phyloP scores from a whole-genome alignment of 1,140 invertebrate genomes.

The Apis dorsata region DNA sequence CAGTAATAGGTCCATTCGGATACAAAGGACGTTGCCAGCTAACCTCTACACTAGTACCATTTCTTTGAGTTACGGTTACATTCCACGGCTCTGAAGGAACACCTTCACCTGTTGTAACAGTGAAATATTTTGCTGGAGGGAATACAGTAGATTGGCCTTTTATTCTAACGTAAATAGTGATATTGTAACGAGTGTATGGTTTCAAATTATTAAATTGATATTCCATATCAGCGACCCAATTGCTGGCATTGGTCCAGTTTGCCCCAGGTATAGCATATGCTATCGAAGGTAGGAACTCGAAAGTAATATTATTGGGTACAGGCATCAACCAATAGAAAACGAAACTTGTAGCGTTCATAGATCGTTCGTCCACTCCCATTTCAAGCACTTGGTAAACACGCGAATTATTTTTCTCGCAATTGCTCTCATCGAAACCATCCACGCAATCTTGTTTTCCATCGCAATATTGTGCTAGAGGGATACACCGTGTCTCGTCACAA shows the following conservation, averaged over 20 bases:
- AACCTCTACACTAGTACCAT: constrained; percentile 83
- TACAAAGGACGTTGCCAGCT: constrained; percentile 84
- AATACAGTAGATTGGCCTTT: constrained; percentile 79
- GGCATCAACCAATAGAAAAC: constrained; percentile 82
- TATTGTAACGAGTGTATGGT: constrained; percentile 87
- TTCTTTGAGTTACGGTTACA: constrained; percentile 83
- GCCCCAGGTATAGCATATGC: constrained; percentile 62
- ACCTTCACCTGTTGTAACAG: constrained; percentile 84
- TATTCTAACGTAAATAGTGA: constrained; percentile 87
- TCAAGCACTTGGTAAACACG: constrained; percentile 80
- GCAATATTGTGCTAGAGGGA: constrained; percentile 82
- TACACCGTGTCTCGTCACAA: constrained; percentile 83
- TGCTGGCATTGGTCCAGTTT: constrained; percentile 81
- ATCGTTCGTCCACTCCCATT: constrained; percentile 80
- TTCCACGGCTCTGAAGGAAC: constrained; percentile 84
- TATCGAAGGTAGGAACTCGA: constrained; percentile 84
- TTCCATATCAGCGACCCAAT: constrained; percentile 80
- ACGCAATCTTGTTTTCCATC: constrained; percentile 85
- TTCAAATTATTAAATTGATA: constrained; percentile 84
- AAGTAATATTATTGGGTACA: constrained; percentile 71
- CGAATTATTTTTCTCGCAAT: constrained; percentile 81
- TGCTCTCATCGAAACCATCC: constrained; percentile 87
- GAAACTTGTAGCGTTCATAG: constrained; percentile 79
- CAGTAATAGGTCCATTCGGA: constrained; percentile 83
- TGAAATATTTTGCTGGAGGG: constrained; percentile 83